Conservation (phyloP, 2,888 invertebrate species). For the Agrotis exclamationis region DNA sequence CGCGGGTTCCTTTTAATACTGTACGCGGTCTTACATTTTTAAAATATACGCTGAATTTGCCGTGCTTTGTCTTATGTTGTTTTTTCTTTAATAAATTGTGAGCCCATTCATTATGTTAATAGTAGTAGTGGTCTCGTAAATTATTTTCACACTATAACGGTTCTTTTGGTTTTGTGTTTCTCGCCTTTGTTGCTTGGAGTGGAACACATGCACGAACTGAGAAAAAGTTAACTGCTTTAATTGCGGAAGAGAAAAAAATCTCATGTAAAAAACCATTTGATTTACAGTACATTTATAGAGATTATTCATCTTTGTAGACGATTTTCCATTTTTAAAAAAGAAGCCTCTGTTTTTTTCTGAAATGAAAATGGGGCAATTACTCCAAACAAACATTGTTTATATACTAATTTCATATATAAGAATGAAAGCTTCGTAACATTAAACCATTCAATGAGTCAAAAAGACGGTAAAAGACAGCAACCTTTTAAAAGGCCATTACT, state of each 20-base stretch:
- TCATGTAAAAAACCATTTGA: too few relatives aligned
- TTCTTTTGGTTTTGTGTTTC: constrained; percentile 15
- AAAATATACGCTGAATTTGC: constrained; percentile 61
- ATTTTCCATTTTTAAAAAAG: too few relatives aligned
- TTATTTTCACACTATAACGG: constrained; percentile 8
- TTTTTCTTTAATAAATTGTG: constrained; percentile 32
- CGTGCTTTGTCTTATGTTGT: constrained; percentile 50
- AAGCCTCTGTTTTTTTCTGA: background rate
- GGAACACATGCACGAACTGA: constrained; percentile 10
- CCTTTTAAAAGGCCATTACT: constrained; percentile 33
- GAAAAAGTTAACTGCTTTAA: background rate
- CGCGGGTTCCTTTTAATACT: constrained; percentile 75
- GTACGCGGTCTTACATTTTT: constrained; percentile 66
- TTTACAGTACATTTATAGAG: too few relatives aligned
- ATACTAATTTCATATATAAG: too few relatives aligned
- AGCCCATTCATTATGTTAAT: constrained; percentile 14
- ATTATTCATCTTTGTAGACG: too few relatives aligned
- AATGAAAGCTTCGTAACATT: too few relatives aligned
- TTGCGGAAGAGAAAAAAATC: too few relatives aligned
- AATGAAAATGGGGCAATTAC: background rate
- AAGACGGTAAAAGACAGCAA: background rate
- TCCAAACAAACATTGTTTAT: background rate
- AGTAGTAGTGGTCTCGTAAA: constrained; percentile 1
- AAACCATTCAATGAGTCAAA: background rate
- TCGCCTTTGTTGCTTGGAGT: background rate